Percentiles rank a stretch among this genome's conserved stretches.
phyloP scores from a whole-genome alignment of 1,140 invertebrate species.

The Nautilus pompilius region DNA sequence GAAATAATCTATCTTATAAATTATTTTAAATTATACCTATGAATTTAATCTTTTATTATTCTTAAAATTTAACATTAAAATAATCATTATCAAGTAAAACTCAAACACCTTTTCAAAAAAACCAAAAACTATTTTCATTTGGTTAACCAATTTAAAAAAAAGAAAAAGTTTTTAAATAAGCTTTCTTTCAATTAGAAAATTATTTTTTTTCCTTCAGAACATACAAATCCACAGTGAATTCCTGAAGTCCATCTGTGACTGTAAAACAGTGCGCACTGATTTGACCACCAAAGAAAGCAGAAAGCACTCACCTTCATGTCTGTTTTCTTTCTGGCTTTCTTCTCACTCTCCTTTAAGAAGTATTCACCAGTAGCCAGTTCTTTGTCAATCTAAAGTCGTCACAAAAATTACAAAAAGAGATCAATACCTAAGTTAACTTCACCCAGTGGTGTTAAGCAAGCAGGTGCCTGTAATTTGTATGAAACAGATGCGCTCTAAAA shows the following conservation, averaged over 20 bases:
- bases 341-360: slow-evolving; percentile 85
- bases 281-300: neutral
- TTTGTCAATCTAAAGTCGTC: slow-evolving; percentile 70
- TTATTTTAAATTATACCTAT: too few relatives aligned
- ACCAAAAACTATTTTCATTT: neutral
- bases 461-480: too few relatives aligned
- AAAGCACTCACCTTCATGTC: slow-evolving; percentile 44
- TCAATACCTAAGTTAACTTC: too few relatives aligned
- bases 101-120: neutral
- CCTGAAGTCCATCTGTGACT: neutral
- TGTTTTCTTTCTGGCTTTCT: slow-evolving; percentile 54
- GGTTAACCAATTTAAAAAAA: neutral
- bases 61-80: too few relatives aligned
- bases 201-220: neutral
- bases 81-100: too few relatives aligned
- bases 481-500: too few relatives aligned
- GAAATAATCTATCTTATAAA: too few relatives aligned
- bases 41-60: too few relatives aligned
- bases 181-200: neutral
- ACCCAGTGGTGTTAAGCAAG: too few relatives aligned
- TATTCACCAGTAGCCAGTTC: slow-evolving; percentile 94
- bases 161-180: neutral
- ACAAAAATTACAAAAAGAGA: slow-evolving; percentile 3
- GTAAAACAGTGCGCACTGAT: neutral
- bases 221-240: neutral